These are phyloP conservation scores for Tautogolabrus adspersus DNA, from an alignment of 2,113 vertebrate species.

Conservation along the genomic window DNA sequence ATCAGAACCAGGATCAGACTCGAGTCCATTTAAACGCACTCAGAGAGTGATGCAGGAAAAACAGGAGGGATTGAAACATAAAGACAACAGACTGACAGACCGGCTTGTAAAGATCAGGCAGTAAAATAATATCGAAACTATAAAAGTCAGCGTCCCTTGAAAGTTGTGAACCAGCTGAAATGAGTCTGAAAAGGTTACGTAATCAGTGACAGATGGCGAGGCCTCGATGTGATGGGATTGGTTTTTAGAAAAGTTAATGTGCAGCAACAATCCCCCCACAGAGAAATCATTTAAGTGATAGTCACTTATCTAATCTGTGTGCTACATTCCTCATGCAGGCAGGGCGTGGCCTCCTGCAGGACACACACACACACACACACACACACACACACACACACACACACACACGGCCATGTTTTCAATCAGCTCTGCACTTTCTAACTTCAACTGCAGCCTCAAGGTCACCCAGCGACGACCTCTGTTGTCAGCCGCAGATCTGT, in stretches of 20 bases:
- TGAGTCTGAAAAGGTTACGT: constrained; percentile 37
- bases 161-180: constrained; percentile 36
- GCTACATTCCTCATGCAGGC: constrained; percentile 25
- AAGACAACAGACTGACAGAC: constrained; percentile 23
- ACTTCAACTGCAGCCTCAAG: constrained; percentile 54
- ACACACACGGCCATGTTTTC: background rate
- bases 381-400: no score
- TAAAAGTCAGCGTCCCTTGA: constrained; percentile 34
- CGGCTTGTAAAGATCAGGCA: background rate
- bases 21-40: no score
- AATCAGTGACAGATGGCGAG: constrained; percentile 52
- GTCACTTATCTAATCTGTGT: constrained; percentile 50
- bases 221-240: constrained; percentile 32
- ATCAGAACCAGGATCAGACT: no score
- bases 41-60: no score
- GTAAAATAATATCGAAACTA: constrained; percentile 23
- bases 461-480: constrained; percentile 40
- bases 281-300: constrained; percentile 41
- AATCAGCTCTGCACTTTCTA: constrained; percentile 41
- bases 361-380: background rate
- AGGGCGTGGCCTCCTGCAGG: no score
- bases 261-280: constrained; percentile 20
- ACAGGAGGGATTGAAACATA: background rate
- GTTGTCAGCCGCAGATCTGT: constrained; percentile 36
- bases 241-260: constrained; percentile 35